Percentiles rank a stretch among this genome's conserved stretches.
Evolutionary conservation across 2,797 vertebrate species (phyloP).

Genomic region (Eospalax fontanierii): DNA sequence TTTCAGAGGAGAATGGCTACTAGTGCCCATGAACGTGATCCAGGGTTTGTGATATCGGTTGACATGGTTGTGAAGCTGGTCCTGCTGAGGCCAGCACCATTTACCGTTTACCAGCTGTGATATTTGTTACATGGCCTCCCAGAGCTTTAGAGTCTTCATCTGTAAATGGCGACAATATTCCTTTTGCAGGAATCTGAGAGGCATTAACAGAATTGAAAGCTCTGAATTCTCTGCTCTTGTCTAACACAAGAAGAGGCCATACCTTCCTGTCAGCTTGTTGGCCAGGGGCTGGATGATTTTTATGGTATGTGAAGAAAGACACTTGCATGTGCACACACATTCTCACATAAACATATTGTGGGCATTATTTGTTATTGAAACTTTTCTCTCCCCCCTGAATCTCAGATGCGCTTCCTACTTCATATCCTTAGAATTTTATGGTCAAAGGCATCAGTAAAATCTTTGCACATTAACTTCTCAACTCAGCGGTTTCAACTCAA

Average conservation of each 20-base stretch:
- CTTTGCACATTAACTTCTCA: background rate
- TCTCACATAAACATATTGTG: too few relatives aligned
- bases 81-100: background rate
- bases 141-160: background rate
- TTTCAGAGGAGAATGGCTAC: background rate
- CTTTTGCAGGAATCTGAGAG: constrained; percentile 5
- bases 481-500: background rate
- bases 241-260: background rate
- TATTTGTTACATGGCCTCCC: background rate
- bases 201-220: background rate
- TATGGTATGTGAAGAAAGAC: rapidly evolving
- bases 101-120: background rate
- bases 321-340: rapidly evolving
- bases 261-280: background rate
- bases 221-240: background rate
- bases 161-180: background rate
- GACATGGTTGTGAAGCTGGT: background rate
- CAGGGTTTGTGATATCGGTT: background rate
- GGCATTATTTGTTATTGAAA: background rate
- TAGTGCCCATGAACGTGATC: background rate
- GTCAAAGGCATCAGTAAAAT: background rate
- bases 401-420: background rate
- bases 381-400: background rate
- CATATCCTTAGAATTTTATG: background rate
- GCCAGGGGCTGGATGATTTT: too few relatives aligned